These are phyloP conservation scores for Spheniscus mendiculus DNA, from an alignment of 2,113 vertebrate species.

Conservation along the genomic window DNA sequence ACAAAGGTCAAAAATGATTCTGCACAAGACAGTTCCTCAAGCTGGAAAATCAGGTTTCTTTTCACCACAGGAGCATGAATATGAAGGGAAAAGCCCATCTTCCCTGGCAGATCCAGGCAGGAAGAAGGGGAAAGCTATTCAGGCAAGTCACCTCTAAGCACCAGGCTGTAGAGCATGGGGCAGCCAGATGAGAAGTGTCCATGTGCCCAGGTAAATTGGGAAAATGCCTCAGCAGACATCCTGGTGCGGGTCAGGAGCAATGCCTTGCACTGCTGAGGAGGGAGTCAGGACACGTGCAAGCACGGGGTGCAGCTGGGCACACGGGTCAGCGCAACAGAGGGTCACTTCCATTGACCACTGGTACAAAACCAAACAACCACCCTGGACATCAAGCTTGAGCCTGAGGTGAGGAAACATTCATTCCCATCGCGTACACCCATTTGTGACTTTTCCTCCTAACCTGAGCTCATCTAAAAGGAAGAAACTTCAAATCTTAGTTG, in stretches of 20 bases:
- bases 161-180: not conserved
- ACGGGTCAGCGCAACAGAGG: fast-evolving
- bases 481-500: not conserved
- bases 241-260: not conserved
- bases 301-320: not conserved
- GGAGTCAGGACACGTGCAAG: not conserved
- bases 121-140: not conserved
- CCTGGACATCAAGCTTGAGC: not conserved
- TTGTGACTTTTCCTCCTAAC: not conserved
- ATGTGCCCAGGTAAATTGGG: not conserved
- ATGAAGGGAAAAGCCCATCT: not conserved
- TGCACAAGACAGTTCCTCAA: not conserved
- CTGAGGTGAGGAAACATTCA: not conserved
- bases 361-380: not conserved
- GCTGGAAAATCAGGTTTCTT: not conserved
- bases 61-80: not conserved
- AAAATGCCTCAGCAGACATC: not conserved
- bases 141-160: not conserved
- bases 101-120: not conserved
- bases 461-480: not conserved
- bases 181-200: not conserved
- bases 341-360: not conserved
- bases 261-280: not conserved
- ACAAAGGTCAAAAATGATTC: not conserved
- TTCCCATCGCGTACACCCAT: fast-evolving